Conservation (phyloP, 2,797 vertebrate species). For the Novumbra hubbsi region DNA sequence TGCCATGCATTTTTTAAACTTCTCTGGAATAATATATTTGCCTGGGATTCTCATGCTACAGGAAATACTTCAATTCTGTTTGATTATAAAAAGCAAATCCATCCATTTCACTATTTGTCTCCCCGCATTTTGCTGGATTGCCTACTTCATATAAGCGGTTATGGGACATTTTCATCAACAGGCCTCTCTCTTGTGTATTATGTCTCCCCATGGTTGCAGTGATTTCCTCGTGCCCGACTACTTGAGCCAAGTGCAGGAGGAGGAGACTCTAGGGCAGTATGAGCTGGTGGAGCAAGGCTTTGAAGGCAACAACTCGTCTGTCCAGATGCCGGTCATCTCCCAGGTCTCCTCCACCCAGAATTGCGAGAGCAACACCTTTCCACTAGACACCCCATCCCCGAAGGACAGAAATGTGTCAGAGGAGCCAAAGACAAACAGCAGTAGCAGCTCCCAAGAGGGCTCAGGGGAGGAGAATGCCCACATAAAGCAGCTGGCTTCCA, state of each 20-base stretch:
- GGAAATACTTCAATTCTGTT: conserved; percentile 55
- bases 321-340: conserved; percentile 98
- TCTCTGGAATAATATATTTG: conserved; percentile 54
- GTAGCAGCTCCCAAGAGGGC: conserved; percentile 68
- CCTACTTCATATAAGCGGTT: neutral
- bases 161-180: neutral
- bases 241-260: conserved; percentile 95
- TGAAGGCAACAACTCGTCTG: conserved; percentile 83
- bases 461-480: conserved; percentile 74
- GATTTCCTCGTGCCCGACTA: conserved; percentile 99
- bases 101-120: no score
- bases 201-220: conserved; percentile 67
- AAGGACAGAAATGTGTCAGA: conserved; percentile 65
- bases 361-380: conserved; percentile 82
- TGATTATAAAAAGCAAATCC: conserved; percentile 39
- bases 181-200: neutral
- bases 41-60: conserved; percentile 55
- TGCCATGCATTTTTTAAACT: conserved; percentile 49
- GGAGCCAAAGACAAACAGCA: conserved; percentile 64
- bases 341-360: conserved; percentile 98
- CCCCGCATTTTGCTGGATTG: neutral
- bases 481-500: conserved; percentile 83
- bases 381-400: conserved; percentile 74
- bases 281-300: conserved; percentile 92
- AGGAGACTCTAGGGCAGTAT: conserved; percentile 90